Conservation (phyloP, 2,888 invertebrate genomes). For the Drosophila setosimentum region DNA sequence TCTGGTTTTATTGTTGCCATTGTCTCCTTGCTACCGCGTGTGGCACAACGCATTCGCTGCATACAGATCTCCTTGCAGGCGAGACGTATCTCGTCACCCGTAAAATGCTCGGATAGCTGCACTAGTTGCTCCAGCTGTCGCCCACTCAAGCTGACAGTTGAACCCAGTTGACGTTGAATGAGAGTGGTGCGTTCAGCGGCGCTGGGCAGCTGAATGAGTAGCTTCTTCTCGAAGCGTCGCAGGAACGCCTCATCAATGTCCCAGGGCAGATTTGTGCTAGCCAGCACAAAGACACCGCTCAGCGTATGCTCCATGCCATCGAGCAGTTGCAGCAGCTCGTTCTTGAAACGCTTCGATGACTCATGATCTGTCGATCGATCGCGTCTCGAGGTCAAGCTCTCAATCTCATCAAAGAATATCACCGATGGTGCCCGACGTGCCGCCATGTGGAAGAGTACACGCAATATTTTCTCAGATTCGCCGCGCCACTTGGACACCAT, state of each 20-base stretch:
- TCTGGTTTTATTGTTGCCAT: slow-evolving; percentile 39
- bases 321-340: slow-evolving; percentile 94
- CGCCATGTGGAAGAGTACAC: slow-evolving; percentile 95
- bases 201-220: slow-evolving; percentile 92
- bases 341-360: slow-evolving; percentile 94
- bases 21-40: slow-evolving; percentile 22
- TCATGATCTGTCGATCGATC: slow-evolving; percentile 91
- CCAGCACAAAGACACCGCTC: slow-evolving; percentile 90
- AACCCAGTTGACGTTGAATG: slow-evolving; percentile 87
- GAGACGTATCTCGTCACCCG: slow-evolving; percentile 94
- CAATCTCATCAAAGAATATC: slow-evolving; percentile 97
- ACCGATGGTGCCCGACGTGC: slow-evolving; percentile 94
- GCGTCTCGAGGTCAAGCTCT: slow-evolving; percentile 91
- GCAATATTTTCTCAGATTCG: slow-evolving; percentile 96
- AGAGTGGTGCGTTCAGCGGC: slow-evolving; percentile 88
- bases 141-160: slow-evolving; percentile 55
- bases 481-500: slow-evolving; percentile 98
- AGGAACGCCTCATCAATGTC: slow-evolving; percentile 95
- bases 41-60: slow-evolving; percentile 88
- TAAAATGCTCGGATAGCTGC: slow-evolving; percentile 90
- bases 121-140: slow-evolving; percentile 85
- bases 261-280: slow-evolving; percentile 97
- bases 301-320: slow-evolving; percentile 90
- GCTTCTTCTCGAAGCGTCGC: slow-evolving; percentile 94
- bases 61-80: slow-evolving; percentile 96